Evolutionary conservation across 2,888 invertebrate species (phyloP), one percentile per base, ranked within the genome.

Genomic region (Andrena bucephala): DNA sequence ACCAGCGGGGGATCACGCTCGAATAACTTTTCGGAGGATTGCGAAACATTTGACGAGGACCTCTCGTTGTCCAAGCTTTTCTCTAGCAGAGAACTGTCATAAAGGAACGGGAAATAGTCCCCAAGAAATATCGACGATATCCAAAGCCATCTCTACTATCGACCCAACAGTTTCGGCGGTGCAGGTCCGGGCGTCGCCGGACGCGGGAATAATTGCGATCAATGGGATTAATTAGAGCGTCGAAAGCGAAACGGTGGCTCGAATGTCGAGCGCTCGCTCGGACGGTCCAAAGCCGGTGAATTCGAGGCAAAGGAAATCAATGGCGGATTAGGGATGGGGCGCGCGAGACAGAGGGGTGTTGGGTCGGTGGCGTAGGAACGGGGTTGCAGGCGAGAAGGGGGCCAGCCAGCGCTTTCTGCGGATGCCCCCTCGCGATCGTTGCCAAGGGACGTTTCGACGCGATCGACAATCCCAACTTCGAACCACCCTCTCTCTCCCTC

Each of bases 381-480:
- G 77, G 24, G 63, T 16, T 24, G 48, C n/a, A 31, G 68, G 66
- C 7, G 27, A 48, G 63, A 29, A 57, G 54, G 65, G 54, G 76
- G 62, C 24, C 42, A 72, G 62, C 79, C 75, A 66, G 77, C 85
- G 85, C 83, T 86, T 82, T 88, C 86, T 69, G 85, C 73, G 79
- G 77, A 87, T 83, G 66, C 74, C 83, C 87, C 85, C 81, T 75
- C 72, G 71, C 66, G 80, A 85, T 80, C 85, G 86, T 86, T 88
- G 85, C 82, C 85, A 73, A 83, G 88, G 86, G 88, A 83, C 85
- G 65, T 77, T 85, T 83, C 87, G 83, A 80, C 85, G 81, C 85
- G 80, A 86, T 86, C 86, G 87, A 80, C 86, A 81, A 78, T 86
- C 76, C 82, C 75, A 62, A 83, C 85, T 78, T 77, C 81, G 66